A percentile compares a stretch with the other conserved stretches of the same genome.
Conservation (phyloP, 2,113 vertebrate genomes). For the Hypomesus transpacificus region DNA sequence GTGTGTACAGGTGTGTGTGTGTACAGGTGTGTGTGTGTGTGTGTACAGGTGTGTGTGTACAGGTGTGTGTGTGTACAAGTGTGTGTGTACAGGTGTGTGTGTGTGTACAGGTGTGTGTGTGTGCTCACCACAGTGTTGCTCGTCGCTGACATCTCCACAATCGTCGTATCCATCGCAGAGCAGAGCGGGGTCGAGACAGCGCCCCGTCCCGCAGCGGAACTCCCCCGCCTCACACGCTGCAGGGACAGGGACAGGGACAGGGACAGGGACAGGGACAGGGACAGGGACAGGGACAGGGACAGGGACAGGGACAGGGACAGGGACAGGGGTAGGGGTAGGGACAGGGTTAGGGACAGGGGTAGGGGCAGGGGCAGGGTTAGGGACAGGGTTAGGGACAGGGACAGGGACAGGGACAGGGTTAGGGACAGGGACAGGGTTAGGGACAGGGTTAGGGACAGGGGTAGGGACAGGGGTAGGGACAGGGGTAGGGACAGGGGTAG, state of each 20-base stretch:
- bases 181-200: conserved; percentile 78
- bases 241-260: conserved; percentile 19
- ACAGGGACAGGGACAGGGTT: no score
- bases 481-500: no score
- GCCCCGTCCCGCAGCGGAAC: conserved; percentile 85
- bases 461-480: no score
- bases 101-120: conserved; percentile 2
- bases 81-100: not conserved
- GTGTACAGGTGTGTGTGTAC: not conserved
- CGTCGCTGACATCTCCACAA: conserved; percentile 94
- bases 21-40: not conserved
- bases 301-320: no score
- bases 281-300: no score
- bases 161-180: conserved; percentile 94
- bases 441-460: no score
- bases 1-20: not conserved
- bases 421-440: no score
- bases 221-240: conserved; percentile 78
- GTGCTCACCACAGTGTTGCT: conserved; percentile 85
- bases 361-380: no score
- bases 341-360: no score
- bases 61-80: not conserved
- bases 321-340: no score
- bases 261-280: no score
- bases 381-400: no score